These are phyloP conservation scores for Trialeurodes vaporariorum DNA, from an alignment of 1,140 invertebrate genomes.

Conservation along the genomic window DNA sequence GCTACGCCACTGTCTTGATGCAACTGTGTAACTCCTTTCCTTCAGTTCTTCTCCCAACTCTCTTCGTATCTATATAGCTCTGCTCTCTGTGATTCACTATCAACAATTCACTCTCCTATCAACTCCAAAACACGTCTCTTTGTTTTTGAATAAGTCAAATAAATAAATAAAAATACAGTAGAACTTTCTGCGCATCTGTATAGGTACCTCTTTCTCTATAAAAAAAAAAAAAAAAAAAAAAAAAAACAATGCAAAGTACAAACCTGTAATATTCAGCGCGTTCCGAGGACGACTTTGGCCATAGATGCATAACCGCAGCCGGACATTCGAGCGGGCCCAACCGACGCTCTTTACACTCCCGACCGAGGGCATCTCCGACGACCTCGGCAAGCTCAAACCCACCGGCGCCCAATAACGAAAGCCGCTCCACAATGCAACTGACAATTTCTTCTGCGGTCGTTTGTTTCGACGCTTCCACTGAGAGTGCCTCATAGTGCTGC, in stretches of 20 bases:
- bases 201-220: no score
- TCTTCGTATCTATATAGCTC: no score
- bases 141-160: no score
- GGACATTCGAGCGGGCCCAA: conserved; percentile 77
- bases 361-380: conserved; percentile 61
- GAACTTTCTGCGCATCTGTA: no score
- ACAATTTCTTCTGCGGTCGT: conserved; percentile 83
- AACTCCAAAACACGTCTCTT: no score
- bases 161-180: no score
- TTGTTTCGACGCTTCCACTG: conserved; percentile 83
- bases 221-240: no score
- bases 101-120: no score
- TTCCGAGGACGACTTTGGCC: conserved; percentile 58
- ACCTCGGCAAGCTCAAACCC: conserved; percentile 87
- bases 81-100: no score
- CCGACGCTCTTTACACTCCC: conserved; percentile 85
- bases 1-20: no score
- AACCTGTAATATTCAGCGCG: conserved; percentile 44
- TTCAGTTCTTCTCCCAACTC: no score
- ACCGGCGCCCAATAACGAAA: conserved; percentile 44
- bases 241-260: no score
- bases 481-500: conserved; percentile 76
- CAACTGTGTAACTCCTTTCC: not conserved
- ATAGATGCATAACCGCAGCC: conserved; percentile 82
- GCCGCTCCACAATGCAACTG: conserved; percentile 66